A percentile compares a stretch with the other conserved stretches of the same genome.
Conservation (phyloP, 2,797 vertebrate genomes). For the Parauchenoglanis punctatus region DNA sequence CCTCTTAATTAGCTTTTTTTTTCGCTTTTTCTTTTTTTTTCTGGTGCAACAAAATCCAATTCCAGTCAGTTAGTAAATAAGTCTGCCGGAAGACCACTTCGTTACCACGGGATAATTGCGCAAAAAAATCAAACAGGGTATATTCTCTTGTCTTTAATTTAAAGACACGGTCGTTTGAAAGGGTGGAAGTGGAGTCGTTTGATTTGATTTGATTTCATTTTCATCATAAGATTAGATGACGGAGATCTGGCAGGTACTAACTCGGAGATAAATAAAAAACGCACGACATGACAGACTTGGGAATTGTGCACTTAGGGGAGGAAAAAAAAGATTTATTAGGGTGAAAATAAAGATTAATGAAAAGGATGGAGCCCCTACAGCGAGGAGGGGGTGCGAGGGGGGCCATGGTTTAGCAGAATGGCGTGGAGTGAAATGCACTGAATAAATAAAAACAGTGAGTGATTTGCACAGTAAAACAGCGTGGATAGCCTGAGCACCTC, state of each 20-base stretch:
- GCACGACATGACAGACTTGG: conserved; percentile 23
- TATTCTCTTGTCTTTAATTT: conserved; percentile 48
- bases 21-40: conserved; percentile 27
- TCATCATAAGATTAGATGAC: conserved; percentile 35
- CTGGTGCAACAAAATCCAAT: conserved; percentile 52
- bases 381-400: not conserved
- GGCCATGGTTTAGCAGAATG: not conserved
- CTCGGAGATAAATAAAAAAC: conserved; percentile 36
- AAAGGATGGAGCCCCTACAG: conserved; percentile 20
- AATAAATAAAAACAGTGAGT: conserved; percentile 29
- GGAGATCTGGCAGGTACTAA: conserved; percentile 17
- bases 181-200: not conserved
- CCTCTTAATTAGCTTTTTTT: conserved; percentile 50
- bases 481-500: conserved; percentile 38
- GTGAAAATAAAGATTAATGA: conserved; percentile 55
- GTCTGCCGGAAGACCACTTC: conserved; percentile 40
- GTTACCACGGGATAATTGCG: conserved; percentile 55
- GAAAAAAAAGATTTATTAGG: conserved; percentile 10
- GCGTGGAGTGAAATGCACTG: conserved; percentile 11
- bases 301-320: not conserved
- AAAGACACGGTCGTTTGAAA: conserved; percentile 26
- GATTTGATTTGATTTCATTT: conserved; percentile 40
- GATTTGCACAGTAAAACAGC: conserved; percentile 27
- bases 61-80: conserved; percentile 55
- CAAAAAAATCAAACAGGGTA: conserved; percentile 31